Evolutionary conservation across 1,140 invertebrate genomes (phyloP).

Genomic region (Battus philenor): DNA sequence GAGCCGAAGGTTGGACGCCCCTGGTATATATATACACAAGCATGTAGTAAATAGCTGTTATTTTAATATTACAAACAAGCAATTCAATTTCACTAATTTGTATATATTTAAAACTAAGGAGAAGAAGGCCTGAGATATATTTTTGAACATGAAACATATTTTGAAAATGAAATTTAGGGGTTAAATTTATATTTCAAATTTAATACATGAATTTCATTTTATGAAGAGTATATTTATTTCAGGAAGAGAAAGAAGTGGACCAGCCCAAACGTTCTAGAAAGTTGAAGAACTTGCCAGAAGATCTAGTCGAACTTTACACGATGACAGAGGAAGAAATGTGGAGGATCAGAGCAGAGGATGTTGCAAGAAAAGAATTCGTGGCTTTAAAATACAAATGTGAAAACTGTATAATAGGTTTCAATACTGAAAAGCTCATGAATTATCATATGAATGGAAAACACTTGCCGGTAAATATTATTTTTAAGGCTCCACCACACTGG

Average conservation of each 20-base stretch:
- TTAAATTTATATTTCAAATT: too few relatives aligned
- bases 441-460: slow-evolving; percentile 48
- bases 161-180: neutral
- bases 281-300: slow-evolving; percentile 42
- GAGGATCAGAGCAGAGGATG: slow-evolving; percentile 28
- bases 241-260: slow-evolving; percentile 12
- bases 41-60: too few relatives aligned
- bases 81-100: too few relatives aligned
- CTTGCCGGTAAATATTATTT: slow-evolving; percentile 39
- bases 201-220: slow-evolving; percentile 1
- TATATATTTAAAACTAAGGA: too few relatives aligned
- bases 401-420: slow-evolving; percentile 40
- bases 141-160: too few relatives aligned
- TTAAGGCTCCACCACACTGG: too few relatives aligned
- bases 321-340: slow-evolving; percentile 56
- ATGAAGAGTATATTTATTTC: slow-evolving; percentile 3
- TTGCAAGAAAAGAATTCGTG: slow-evolving; percentile 31
- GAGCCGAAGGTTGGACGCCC: too few relatives aligned
- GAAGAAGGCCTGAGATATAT: too few relatives aligned
- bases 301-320: slow-evolving; percentile 39
- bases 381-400: slow-evolving; percentile 40
- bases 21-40: too few relatives aligned
- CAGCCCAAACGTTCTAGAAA: slow-evolving; percentile 19
- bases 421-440: slow-evolving; percentile 36
- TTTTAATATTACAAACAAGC: too few relatives aligned